Evolutionary conservation across 2,888 invertebrate genomes (phyloP).

Genomic region (Volucella bombylans): DNA sequence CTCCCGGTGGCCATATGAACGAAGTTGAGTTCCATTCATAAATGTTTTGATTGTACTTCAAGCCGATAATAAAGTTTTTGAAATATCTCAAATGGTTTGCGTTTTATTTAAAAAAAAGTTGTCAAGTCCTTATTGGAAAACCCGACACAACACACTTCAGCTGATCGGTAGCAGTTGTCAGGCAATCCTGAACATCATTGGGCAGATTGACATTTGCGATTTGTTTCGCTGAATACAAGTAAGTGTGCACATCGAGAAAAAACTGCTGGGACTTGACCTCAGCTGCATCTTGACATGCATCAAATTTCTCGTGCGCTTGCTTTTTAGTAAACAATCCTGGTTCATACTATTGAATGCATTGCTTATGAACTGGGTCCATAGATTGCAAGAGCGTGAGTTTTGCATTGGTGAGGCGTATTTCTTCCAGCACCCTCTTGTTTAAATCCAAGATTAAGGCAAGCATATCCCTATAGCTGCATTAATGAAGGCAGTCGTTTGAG

Average conservation of each 20-base stretch:
- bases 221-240: constrained; percentile 8
- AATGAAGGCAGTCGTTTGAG: background rate
- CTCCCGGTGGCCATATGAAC: no score
- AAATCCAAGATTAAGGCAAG: background rate
- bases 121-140: no score
- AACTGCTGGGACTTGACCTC: background rate
- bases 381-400: constrained; percentile 16
- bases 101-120: no score
- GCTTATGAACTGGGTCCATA: constrained; percentile 9
- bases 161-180: background rate
- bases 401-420: constrained; percentile 5
- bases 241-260: constrained; percentile 10
- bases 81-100: no score
- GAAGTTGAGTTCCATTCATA: no score
- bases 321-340: constrained; percentile 14
- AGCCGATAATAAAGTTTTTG: no score
- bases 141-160: constrained; percentile 27
- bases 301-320: constrained; percentile 34
- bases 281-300: constrained; percentile 26
- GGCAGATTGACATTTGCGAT: constrained; percentile 27
- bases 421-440: constrained; percentile 7
- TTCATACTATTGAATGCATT: constrained; percentile 24
- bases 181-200: constrained; percentile 9
- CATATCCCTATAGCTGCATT: constrained; percentile 21
- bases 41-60: no score